Percentiles rank a stretch among this genome's conserved stretches.
phyloP scores from a whole-genome alignment of 2,113 vertebrate species.

The Nicator chloris region DNA sequence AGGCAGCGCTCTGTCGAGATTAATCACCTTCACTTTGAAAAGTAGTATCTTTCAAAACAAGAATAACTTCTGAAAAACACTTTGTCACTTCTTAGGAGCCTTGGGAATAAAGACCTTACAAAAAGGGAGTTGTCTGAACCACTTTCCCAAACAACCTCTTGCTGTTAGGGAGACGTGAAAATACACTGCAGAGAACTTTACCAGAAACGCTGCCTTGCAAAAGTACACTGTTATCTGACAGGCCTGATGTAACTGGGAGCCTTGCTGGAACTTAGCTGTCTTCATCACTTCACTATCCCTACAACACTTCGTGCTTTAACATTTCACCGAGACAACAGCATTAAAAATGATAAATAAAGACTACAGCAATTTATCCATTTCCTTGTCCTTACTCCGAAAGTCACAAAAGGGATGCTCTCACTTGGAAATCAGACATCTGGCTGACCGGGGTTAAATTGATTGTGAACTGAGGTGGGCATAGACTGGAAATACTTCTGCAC shows the following conservation, averaged over 20 bases:
- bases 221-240: not conserved
- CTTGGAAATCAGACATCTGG: not conserved
- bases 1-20: not conserved
- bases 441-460: accelerated
- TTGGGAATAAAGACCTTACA: not conserved
- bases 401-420: not conserved
- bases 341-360: not conserved
- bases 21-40: not conserved
- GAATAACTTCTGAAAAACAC: not conserved
- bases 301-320: not conserved
- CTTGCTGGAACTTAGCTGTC: not conserved
- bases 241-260: not conserved
- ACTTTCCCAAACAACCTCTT: not conserved
- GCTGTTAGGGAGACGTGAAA: not conserved
- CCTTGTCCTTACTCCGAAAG: not conserved
- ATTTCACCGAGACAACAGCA: not conserved
- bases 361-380: not conserved
- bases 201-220: not conserved
- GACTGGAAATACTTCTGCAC: not conserved
- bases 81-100: not conserved
- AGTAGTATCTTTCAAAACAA: not conserved
- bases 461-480: accelerated
- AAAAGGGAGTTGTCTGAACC: not conserved
- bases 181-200: not conserved
- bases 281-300: not conserved